These are phyloP conservation scores for Spicauda simplicius DNA, from an alignment of 2,888 invertebrate genomes.

Conservation along the genomic window DNA sequence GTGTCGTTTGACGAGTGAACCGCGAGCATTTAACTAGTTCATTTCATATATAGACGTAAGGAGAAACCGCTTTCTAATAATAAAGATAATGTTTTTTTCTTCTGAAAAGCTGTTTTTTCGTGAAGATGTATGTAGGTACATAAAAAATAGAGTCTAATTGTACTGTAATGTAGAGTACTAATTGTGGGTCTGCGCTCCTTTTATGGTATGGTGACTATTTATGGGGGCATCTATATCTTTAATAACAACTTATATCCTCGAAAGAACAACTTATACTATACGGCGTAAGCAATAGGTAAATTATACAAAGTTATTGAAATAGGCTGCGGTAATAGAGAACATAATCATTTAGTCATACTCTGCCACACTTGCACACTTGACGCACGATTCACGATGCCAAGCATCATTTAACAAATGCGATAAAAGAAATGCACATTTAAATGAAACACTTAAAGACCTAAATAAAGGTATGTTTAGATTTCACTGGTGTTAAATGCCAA, in stretches of 20 bases:
- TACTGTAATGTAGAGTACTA: too few relatives aligned
- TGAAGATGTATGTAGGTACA: too few relatives aligned
- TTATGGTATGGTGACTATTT: too few relatives aligned
- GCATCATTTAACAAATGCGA: neutral
- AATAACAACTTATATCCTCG: neutral
- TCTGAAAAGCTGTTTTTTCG: neutral
- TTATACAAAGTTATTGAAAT: neutral
- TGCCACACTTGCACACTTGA: neutral
- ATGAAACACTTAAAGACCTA: too few relatives aligned
- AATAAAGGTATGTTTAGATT: too few relatives aligned
- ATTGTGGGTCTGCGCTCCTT: too few relatives aligned
- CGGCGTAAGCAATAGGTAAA: neutral
- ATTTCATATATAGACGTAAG: neutral
- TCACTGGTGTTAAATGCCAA: too few relatives aligned
- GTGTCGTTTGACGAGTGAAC: constrained; percentile 35
- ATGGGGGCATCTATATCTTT: too few relatives aligned
- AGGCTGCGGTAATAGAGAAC: neutral
- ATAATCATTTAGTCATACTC: neutral
- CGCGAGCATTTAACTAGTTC: constrained; percentile 21
- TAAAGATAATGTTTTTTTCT: neutral
- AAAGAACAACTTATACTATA: neutral
- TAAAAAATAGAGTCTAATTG: too few relatives aligned
- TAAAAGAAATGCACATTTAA: too few relatives aligned
- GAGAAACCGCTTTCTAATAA: neutral
- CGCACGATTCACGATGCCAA: neutral